These are phyloP conservation scores for Drosophila meridiana DNA, from an alignment of 2,888 invertebrate species.

Conservation along the genomic window DNA sequence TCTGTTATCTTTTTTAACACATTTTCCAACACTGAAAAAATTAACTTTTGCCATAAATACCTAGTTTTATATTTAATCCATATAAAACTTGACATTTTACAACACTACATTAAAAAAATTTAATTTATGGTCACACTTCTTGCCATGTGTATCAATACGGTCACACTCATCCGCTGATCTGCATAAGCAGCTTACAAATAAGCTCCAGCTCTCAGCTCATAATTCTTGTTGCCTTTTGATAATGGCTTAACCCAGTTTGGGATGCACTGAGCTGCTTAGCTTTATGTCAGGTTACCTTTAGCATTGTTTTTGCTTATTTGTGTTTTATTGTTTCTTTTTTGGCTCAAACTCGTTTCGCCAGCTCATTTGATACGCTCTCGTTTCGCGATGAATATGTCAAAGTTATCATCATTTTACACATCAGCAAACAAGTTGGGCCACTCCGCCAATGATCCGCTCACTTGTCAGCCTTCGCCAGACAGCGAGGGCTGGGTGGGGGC, in stretches of 20 bases:
- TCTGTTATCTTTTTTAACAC: background rate
- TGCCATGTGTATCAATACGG: background rate
- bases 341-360: slow-evolving; percentile 47
- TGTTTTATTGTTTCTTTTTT: slow-evolving; percentile 14
- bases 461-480: slow-evolving; percentile 47
- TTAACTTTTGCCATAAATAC: background rate
- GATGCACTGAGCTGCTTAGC: slow-evolving; percentile 27
- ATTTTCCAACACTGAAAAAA: background rate
- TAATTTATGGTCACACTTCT: slow-evolving; percentile 2
- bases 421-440: slow-evolving; percentile 53
- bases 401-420: slow-evolving; percentile 58
- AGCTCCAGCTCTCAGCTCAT: slow-evolving; percentile 4
- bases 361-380: slow-evolving; percentile 44
- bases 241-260: slow-evolving; percentile 49
- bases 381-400: slow-evolving; percentile 62
- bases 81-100: background rate
- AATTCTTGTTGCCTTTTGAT: slow-evolving; percentile 3
- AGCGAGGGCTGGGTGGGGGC: background rate
- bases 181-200: slow-evolving; percentile 31
- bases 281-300: slow-evolving; percentile 31
- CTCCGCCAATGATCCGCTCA: slow-evolving; percentile 44
- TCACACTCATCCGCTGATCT: background rate
- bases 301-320: slow-evolving; percentile 1
- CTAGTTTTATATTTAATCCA: background rate
- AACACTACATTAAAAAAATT: background rate